phyloP scores from a whole-genome alignment of 2,113 vertebrate species.

The Mungos mungo region DNA sequence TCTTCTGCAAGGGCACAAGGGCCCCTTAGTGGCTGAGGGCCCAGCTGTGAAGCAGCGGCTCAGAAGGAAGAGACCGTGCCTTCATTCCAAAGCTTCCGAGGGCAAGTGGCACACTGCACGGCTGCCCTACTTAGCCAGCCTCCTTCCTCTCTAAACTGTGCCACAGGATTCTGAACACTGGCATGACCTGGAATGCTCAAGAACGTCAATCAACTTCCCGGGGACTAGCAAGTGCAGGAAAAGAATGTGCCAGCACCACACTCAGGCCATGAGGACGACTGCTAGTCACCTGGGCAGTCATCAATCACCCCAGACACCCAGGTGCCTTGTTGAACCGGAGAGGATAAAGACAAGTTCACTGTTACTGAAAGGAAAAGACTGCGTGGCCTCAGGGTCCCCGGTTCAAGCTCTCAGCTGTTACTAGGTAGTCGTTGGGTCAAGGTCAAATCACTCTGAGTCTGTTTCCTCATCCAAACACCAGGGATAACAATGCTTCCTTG shows the following conservation, averaged over 20 bases:
- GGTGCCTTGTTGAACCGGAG: not conserved
- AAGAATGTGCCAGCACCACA: not conserved
- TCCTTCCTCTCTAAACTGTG: not conserved
- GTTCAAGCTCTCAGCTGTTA: not conserved
- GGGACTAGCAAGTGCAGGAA: not conserved
- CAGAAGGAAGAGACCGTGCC: not conserved
- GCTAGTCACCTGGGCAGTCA: accelerated
- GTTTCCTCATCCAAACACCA: not conserved
- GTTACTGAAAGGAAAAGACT: not conserved
- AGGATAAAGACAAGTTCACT: not conserved
- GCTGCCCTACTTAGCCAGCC: conserved; percentile 23
- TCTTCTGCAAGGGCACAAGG: too few species aligned
- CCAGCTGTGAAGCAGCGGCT: not conserved
- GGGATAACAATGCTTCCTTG: not conserved
- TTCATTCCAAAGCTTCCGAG: not conserved
- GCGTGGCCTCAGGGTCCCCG: not conserved
- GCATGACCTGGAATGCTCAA: not conserved
- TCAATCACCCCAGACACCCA: not conserved
- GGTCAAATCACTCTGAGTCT: not conserved
- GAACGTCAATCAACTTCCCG: accelerated
- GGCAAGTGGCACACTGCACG: not conserved
- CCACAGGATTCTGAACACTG: not conserved
- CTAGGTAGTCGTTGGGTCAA: not conserved
- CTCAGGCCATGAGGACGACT: not conserved
- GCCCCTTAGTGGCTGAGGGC: not conserved